phyloP scores from a whole-genome alignment of 2,888 invertebrate genomes.

The Drosophila picticornis region DNA sequence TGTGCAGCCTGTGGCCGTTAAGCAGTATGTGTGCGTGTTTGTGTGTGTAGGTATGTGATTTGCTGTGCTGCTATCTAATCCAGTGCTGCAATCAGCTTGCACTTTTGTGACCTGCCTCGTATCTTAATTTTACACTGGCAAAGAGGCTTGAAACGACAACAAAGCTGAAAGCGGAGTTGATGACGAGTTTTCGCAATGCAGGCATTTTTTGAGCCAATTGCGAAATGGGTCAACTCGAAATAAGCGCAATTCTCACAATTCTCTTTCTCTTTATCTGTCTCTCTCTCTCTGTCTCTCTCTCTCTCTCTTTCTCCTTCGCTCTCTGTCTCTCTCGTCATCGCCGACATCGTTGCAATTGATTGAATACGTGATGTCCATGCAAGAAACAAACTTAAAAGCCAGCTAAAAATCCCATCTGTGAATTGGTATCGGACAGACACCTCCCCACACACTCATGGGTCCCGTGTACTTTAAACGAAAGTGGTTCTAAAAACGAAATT shows the following conservation, averaged over 20 bases:
- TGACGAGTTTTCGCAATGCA: slow-evolving; percentile 50
- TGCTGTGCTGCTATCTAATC: slow-evolving; percentile 60
- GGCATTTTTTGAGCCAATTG: slow-evolving; percentile 70
- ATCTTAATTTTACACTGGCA: slow-evolving; percentile 67
- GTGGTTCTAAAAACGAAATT: slow-evolving; percentile 80
- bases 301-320: slow-evolving; percentile 14
- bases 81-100: slow-evolving; percentile 77
- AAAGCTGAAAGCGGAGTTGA: slow-evolving; percentile 48
- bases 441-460: slow-evolving; percentile 18
- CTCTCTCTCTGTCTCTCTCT: slow-evolving; percentile 8
- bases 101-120: slow-evolving; percentile 70
- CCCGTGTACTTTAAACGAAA: slow-evolving; percentile 65
- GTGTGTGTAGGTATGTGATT: slow-evolving; percentile 15
- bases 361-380: slow-evolving; percentile 81
- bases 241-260: slow-evolving; percentile 63
- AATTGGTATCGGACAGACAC: background rate
- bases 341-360: slow-evolving; percentile 78
- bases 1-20: slow-evolving; percentile 36
- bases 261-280: slow-evolving; percentile 19
- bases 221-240: slow-evolving; percentile 78
- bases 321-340: slow-evolving; percentile 25
- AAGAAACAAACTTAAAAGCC: slow-evolving; percentile 78
- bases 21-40: slow-evolving; percentile 1
- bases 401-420: slow-evolving; percentile 26
- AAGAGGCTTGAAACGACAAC: slow-evolving; percentile 35